Evolutionary conservation across 2,888 invertebrate species (phyloP).

Genomic region (Marronus borbonicus): DNA sequence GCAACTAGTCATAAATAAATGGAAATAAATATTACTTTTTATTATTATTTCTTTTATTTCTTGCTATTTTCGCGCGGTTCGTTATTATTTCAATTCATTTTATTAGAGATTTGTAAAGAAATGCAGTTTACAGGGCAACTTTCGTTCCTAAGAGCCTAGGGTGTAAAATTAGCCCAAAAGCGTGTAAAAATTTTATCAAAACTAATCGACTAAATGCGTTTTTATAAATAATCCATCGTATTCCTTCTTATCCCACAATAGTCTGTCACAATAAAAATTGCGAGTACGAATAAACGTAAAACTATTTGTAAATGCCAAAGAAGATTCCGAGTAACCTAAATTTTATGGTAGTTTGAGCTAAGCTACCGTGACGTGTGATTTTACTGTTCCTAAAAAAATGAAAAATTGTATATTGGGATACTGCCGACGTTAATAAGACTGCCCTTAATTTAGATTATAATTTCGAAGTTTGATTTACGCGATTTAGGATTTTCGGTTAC

Average conservation of each 20-base stretch:
- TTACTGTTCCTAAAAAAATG: constrained; percentile 67
- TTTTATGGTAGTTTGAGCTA: constrained; percentile 65
- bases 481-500: constrained; percentile 60
- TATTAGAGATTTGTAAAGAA: not conserved
- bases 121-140: constrained; percentile 61
- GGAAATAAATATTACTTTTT: constrained; percentile 66
- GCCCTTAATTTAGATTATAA: constrained; percentile 67
- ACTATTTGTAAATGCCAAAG: constrained; percentile 44
- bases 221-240: constrained; percentile 49
- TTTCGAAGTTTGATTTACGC: constrained; percentile 60
- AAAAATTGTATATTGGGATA: constrained; percentile 66
- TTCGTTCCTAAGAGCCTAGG: constrained; percentile 50
- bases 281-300: constrained; percentile 50
- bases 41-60: constrained; percentile 58
- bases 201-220: constrained; percentile 24
- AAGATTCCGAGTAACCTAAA: constrained; percentile 64
- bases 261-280: constrained; percentile 58
- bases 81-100: constrained; percentile 56
- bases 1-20: constrained; percentile 71
- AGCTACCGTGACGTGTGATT: constrained; percentile 68
- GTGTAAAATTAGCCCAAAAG: constrained; percentile 30
- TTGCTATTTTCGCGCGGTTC: constrained; percentile 27
- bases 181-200: constrained; percentile 35
- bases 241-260: constrained; percentile 69
- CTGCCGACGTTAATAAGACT: constrained; percentile 71